A percentile compares a stretch with the other conserved stretches of the same genome.
phyloP scores from a whole-genome alignment of 2,797 vertebrate genomes.

The Molossus molossus region DNA sequence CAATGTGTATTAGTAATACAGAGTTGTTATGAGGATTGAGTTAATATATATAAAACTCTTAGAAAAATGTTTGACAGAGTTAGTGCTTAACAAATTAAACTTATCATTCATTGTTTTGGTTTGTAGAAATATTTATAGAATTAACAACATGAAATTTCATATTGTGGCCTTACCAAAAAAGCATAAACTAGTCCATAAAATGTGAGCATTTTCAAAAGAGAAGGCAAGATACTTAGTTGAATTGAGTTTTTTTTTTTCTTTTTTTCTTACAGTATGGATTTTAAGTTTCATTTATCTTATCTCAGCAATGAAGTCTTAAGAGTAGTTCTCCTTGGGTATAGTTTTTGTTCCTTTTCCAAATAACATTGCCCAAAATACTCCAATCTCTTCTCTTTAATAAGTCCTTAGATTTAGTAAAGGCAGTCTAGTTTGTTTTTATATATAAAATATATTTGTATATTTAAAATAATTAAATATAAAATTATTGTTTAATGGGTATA shows the following conservation, averaged over 20 bases:
- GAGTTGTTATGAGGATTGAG: too few species aligned
- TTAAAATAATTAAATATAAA: not conserved
- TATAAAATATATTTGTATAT: not conserved
- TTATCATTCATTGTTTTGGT: not conserved
- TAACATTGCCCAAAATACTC: too few species aligned
- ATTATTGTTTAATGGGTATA: not conserved
- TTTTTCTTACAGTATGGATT: not conserved
- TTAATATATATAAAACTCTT: not conserved
- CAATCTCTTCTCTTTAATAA: not conserved
- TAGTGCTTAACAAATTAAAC: not conserved
- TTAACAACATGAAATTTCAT: not conserved
- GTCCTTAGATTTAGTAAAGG: not conserved
- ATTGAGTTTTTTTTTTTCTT: not conserved
- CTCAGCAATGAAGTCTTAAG: too few species aligned
- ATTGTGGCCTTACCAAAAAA: slow-evolving; percentile 23
- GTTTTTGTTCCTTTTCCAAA: too few species aligned
- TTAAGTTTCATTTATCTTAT: too few species aligned
- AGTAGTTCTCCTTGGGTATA: too few species aligned
- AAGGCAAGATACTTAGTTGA: not conserved
- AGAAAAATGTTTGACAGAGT: not conserved
- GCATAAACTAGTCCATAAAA: not conserved
- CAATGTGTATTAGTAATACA: not conserved
- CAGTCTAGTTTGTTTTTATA: not conserved
- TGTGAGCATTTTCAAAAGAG: slow-evolving; percentile 20
- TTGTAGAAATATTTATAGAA: slow-evolving; percentile 22